Conservation (phyloP, 2,888 invertebrate species). For the Tipula helvola region DNA sequence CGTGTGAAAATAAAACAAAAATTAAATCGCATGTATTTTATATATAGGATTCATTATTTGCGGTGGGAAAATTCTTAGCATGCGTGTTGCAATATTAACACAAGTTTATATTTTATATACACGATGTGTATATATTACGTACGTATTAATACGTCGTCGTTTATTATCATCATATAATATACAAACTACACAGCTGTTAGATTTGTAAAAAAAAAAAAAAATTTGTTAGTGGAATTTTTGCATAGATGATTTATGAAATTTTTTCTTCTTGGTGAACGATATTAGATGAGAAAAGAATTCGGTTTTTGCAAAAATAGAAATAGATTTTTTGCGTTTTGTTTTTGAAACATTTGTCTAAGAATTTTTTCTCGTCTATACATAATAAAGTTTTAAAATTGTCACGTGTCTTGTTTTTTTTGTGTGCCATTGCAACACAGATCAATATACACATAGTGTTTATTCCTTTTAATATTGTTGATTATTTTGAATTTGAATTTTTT, state of each 20-base stretch:
- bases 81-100: background rate
- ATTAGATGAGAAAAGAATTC: background rate
- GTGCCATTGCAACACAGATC: background rate
- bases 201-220: background rate
- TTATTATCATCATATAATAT: background rate
- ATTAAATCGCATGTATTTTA: background rate
- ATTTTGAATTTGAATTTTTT: background rate
- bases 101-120: background rate
- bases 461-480: background rate
- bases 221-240: background rate
- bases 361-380: background rate
- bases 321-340: background rate
- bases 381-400: background rate
- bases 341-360: background rate
- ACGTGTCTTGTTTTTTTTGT: background rate
- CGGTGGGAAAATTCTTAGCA: background rate
- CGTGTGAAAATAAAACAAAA: background rate
- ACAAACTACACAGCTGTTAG: background rate
- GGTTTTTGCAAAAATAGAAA: background rate
- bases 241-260: background rate
- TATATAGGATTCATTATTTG: background rate
- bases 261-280: background rate
- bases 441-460: background rate
- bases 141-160: background rate
- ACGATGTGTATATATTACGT: background rate